phyloP scores from a whole-genome alignment of 2,113 vertebrate species.

The Oreotragus oreotragus region DNA sequence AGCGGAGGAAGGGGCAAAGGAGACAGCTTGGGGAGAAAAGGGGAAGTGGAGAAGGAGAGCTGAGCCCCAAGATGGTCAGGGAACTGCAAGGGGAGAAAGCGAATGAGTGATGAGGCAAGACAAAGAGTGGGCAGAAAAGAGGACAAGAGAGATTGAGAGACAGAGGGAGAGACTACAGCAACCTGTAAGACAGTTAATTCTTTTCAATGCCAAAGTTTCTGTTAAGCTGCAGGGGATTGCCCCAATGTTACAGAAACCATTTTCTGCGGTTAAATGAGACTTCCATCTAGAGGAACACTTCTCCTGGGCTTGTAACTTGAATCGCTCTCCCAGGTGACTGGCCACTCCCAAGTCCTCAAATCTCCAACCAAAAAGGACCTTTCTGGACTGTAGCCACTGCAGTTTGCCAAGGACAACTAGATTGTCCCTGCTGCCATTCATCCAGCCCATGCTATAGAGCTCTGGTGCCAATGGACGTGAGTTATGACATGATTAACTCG shows the following conservation, averaged over 20 bases:
- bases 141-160: neutral
- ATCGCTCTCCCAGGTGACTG: neutral
- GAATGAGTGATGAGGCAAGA: neutral
- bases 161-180: neutral
- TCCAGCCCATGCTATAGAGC: neutral
- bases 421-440: neutral
- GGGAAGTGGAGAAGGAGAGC: neutral
- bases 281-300: neutral
- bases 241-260: neutral
- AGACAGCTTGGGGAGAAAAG: neutral
- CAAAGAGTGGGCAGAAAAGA: neutral
- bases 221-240: neutral
- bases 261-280: neutral
- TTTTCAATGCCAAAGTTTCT: neutral
- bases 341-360: neutral
- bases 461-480: neutral
- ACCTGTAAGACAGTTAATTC: neutral
- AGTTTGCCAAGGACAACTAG: conserved; percentile 34
- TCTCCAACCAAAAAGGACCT: conserved; percentile 8
- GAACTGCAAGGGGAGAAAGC: neutral
- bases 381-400: neutral
- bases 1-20: neutral
- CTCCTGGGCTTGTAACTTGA: neutral
- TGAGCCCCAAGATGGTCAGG: neutral
- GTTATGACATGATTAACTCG: neutral